Percentiles rank a stretch among this genome's conserved stretches.
Conservation (phyloP, 2,113 vertebrate species). For the Girardinichthys multiradiatus region DNA sequence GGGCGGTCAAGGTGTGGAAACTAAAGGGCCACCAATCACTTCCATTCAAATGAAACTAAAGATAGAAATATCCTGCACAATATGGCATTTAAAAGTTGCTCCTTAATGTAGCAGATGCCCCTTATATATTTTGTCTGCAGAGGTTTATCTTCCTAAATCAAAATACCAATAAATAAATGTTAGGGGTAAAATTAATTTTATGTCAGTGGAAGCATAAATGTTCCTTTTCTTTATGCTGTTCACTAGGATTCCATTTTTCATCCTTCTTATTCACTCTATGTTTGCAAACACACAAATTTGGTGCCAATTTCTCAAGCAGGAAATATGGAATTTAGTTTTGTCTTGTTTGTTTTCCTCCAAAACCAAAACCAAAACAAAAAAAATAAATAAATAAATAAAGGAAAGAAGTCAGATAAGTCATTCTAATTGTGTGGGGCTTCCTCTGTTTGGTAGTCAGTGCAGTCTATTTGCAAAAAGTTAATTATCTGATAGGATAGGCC, state of each 20-base stretch:
- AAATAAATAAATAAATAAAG: neutral
- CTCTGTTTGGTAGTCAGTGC: conserved; percentile 70
- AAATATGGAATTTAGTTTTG: conserved; percentile 69
- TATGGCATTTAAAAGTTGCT: no score
- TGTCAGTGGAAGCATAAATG: no score
- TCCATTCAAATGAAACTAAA: no score
- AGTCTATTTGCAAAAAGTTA: conserved; percentile 86
- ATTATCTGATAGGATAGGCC: conserved; percentile 88
- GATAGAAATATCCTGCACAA: no score
- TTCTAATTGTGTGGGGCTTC: conserved; percentile 74
- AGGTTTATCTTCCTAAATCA: no score
- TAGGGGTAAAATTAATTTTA: no score
- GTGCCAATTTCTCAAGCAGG: conserved; percentile 22
- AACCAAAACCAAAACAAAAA: conserved; percentile 6
- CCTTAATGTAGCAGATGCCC: no score
- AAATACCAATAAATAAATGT: no score
- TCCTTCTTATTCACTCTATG: conserved; percentile 52
- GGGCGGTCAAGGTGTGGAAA: no score
- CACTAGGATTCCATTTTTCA: conserved; percentile 50
- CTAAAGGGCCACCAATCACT: no score
- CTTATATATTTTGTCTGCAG: no score
- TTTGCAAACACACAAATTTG: conserved; percentile 41
- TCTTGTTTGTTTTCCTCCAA: conserved; percentile 69
- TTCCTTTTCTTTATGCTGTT: conserved; percentile 6
- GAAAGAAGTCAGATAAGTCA: conserved; percentile 75